These are phyloP conservation scores for Cylloceria caligata DNA, from an alignment of 2,888 invertebrate genomes.

Conservation along the genomic window DNA sequence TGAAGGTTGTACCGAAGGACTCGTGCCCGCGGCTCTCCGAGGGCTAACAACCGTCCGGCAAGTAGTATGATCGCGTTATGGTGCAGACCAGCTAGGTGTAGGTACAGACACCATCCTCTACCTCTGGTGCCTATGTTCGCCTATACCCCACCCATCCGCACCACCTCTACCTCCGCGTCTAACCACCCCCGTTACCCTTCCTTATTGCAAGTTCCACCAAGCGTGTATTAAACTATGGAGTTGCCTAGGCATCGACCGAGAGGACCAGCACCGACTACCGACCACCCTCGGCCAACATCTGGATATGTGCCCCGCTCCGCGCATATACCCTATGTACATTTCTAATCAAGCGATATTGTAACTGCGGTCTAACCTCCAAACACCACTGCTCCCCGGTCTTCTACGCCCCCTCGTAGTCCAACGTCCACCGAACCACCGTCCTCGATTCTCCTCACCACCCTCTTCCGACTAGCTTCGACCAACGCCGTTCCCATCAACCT, in stretches of 20 bases:
- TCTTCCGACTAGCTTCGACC: slow-evolving; percentile 40
- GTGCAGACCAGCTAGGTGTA: slow-evolving; percentile 73
- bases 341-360: slow-evolving; percentile 85
- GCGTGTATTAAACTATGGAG: slow-evolving; percentile 84
- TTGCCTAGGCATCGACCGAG: slow-evolving; percentile 83
- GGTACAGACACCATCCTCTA: slow-evolving; percentile 62
- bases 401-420: slow-evolving; percentile 68
- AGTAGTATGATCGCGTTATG: slow-evolving; percentile 79
- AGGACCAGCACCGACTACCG: slow-evolving; percentile 68
- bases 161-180: slow-evolving; percentile 65
- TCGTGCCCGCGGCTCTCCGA: slow-evolving; percentile 54
- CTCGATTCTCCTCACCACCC: slow-evolving; percentile 47
- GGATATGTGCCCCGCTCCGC: slow-evolving; percentile 79
- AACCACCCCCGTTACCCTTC: slow-evolving; percentile 75
- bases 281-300: slow-evolving; percentile 77
- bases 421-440: slow-evolving; percentile 62
- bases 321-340: slow-evolving; percentile 84
- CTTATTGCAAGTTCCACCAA: slow-evolving; percentile 84
- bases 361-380: slow-evolving; percentile 85
- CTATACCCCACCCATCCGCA: slow-evolving; percentile 66
- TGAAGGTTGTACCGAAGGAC: slow-evolving; percentile 31
- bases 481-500: slow-evolving; percentile 56
- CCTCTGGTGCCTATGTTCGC: slow-evolving; percentile 50
- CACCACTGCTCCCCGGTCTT: slow-evolving; percentile 80
- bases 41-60: slow-evolving; percentile 74